Evolutionary conservation across 1,140 invertebrate genomes (phyloP).

Genomic region (Drosophila mayri): DNA sequence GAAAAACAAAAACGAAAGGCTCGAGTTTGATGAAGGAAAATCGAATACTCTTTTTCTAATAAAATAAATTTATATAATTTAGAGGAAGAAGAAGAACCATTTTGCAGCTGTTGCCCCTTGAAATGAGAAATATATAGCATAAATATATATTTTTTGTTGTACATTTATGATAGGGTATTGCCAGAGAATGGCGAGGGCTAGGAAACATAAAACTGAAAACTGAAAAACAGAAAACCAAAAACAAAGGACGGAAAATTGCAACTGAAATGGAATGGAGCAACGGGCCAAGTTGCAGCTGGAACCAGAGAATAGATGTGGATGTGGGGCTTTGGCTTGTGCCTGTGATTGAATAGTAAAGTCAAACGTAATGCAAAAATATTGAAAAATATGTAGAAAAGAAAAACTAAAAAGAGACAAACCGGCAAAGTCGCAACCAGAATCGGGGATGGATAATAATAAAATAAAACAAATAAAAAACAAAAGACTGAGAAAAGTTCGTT

Average conservation of each 20-base stretch:
- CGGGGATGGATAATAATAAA: too few relatives aligned
- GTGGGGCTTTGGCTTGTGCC: conserved; percentile 18
- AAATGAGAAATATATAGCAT: not conserved
- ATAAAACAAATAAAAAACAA: too few relatives aligned
- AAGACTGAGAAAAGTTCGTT: too few relatives aligned
- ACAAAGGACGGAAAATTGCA: conserved; percentile 8
- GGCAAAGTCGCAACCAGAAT: too few relatives aligned
- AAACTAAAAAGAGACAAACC: too few relatives aligned
- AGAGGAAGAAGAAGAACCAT: not conserved
- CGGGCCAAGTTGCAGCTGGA: conserved; percentile 30
- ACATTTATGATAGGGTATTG: conserved; percentile 14
- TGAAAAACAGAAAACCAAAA: conserved; percentile 6
- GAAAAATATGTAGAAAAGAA: too few relatives aligned
- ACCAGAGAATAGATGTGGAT: conserved; percentile 38
- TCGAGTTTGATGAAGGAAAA: not conserved
- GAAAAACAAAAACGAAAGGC: conserved; percentile 40
- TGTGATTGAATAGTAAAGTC: conserved; percentile 22
- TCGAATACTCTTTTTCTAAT: conserved; percentile 4
- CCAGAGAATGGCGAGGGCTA: not conserved
- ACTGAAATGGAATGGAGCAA: conserved; percentile 6
- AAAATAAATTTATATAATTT: not conserved
- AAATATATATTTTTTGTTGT: too few relatives aligned
- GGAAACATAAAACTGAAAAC: not conserved
- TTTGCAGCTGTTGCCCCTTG: not conserved
- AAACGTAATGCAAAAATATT: not conserved